Evolutionary conservation across 2,113 vertebrate species (phyloP), one percentile per base, ranked within the genome.

Genomic region (Rhineura floridana): DNA sequence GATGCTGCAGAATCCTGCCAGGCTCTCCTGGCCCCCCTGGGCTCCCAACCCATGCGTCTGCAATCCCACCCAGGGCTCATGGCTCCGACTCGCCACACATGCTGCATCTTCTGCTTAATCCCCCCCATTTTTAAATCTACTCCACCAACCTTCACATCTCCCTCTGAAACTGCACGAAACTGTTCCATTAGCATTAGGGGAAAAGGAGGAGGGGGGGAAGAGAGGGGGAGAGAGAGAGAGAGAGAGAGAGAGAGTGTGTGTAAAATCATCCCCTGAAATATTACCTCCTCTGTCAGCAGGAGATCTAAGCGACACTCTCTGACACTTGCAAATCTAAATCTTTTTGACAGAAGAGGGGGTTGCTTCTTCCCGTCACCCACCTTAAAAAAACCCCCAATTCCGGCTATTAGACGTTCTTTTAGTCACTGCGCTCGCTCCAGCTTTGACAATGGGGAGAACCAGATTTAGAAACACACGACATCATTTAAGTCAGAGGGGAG

Each of bases 91-190:
- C 0, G 1, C 52, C 0, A 3, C 11, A 81, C 76, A 75, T 44
- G 6, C 28, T 3, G 5, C 28, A 36, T 17, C 69, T n/a, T 80
- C 93, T 19, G 50, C 83, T 81, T 83, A 79, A 78, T 84, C 83
- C 84, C 83, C 84, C 46, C 84, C 90, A 28, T 6, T 4, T 86
- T 86, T 59, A 0, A 0, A 2, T 91, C 81, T 28, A 59, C 87
- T 88, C 1, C 9, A 62, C 69, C 44, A 3, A 9, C 2, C 50
- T 85, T 33, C 1, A 42, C 15, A 42, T 91, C 91, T 87, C 90
- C 90, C 88, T 91, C 88, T 80, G 90, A 93, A 95, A 94, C 89
- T 50, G 85, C 91, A 93, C 91, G 91, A 92, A 95, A 93, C 94
- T 62, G 90, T 90, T 92, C 93, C 93, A 92, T 95, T 95, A 94